These are phyloP conservation scores for Fragum fragum DNA, from an alignment of 2,888 invertebrate genomes.

Conservation along the genomic window DNA sequence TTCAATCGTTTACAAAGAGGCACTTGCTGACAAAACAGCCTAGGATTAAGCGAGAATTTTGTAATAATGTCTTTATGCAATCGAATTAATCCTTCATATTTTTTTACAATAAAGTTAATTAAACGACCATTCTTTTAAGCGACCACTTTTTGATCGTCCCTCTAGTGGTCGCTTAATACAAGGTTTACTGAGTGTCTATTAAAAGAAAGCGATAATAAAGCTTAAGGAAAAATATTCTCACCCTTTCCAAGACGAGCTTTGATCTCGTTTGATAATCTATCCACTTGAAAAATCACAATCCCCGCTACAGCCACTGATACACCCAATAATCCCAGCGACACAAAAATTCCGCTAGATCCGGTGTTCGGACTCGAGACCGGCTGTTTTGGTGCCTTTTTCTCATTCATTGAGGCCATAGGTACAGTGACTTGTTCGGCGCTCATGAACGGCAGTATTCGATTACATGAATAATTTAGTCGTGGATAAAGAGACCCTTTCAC, in stretches of 20 bases:
- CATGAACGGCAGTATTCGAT: background rate
- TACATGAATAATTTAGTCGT: background rate
- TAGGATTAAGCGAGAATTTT: no score
- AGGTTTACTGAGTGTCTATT: no score
- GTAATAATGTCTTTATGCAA: no score
- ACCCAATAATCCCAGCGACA: constrained; percentile 43
- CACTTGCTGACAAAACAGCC: no score
- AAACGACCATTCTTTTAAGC: no score
- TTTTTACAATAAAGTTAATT: no score
- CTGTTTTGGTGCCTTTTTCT: constrained; percentile 16
- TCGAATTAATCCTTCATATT: no score
- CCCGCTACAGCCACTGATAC: constrained; percentile 48
- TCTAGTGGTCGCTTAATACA: no score
- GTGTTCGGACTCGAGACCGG: constrained; percentile 1
- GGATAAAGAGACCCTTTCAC: background rate
- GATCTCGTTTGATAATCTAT: constrained; percentile 43
- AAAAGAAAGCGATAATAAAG: no score
- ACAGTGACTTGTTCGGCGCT: constrained; percentile 21
- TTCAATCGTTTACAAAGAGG: no score
- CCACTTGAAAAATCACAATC: constrained; percentile 50
- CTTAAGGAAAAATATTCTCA: background rate
- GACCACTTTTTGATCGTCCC: no score
- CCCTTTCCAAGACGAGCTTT: background rate
- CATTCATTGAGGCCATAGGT: constrained; percentile 17
- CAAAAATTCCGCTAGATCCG: constrained; percentile 14